These are phyloP conservation scores for Vanessa atalanta DNA, from an alignment of 1,140 invertebrate genomes.

Conservation along the genomic window DNA sequence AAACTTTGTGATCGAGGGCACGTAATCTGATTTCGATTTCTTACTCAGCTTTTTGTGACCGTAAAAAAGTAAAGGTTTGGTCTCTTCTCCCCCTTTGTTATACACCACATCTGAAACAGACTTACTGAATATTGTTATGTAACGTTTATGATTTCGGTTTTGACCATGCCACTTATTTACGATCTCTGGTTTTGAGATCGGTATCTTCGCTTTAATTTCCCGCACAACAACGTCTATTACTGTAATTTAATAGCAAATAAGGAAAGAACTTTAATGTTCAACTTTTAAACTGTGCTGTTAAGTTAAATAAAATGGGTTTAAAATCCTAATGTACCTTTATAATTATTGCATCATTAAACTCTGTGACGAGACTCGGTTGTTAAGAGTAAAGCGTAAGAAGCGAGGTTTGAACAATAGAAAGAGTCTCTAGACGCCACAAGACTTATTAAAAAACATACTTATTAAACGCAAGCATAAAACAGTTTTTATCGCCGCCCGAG, in stretches of 20 bases:
- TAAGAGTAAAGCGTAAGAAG: slow-evolving; percentile 31
- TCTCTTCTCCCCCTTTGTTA: slow-evolving; percentile 48
- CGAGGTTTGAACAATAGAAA: slow-evolving; percentile 28
- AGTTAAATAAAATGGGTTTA: slow-evolving; percentile 23
- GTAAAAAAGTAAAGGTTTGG: slow-evolving; percentile 62
- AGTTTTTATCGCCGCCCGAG: slow-evolving; percentile 32
- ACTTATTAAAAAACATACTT: slow-evolving; percentile 30
- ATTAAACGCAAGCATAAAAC: slow-evolving; percentile 27
- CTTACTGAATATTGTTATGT: slow-evolving; percentile 6
- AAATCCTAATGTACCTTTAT: slow-evolving; percentile 30
- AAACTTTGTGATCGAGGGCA: slow-evolving; percentile 67
- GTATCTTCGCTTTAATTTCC: neutral
- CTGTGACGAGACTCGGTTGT: slow-evolving; percentile 22
- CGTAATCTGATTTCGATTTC: slow-evolving; percentile 73
- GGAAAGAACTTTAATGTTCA: slow-evolving; percentile 16
- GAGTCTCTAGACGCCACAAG: slow-evolving; percentile 33
- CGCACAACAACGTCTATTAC: neutral
- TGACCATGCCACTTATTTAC: neutral
- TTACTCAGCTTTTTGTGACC: slow-evolving; percentile 60
- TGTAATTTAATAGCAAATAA: slow-evolving; percentile 11
- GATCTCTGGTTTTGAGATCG: neutral
- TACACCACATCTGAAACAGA: slow-evolving; percentile 21
- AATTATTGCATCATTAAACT: slow-evolving; percentile 32
- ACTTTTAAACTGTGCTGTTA: slow-evolving; percentile 4
- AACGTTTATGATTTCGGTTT: neutral